These are phyloP conservation scores for Cataglyphis livida DNA, from an alignment of 2,888 invertebrate genomes.

Conservation along the genomic window DNA sequence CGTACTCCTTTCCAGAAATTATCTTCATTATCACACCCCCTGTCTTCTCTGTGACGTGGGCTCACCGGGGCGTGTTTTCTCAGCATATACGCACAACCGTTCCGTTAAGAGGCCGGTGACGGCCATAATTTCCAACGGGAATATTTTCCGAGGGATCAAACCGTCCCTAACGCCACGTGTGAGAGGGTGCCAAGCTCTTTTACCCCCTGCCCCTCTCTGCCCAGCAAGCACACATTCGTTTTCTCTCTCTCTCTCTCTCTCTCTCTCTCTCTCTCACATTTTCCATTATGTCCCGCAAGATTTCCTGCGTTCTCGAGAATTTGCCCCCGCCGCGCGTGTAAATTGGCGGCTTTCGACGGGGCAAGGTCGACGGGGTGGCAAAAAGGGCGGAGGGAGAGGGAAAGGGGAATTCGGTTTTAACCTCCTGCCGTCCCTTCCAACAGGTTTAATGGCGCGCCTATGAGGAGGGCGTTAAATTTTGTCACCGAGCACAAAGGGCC, in stretches of 20 bases:
- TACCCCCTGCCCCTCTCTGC: background rate
- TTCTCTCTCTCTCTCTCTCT: conserved; percentile 41
- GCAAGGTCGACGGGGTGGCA: conserved; percentile 53
- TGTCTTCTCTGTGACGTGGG: conserved; percentile 5
- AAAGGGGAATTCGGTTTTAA: conserved; percentile 43
- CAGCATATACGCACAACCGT: conserved; percentile 35
- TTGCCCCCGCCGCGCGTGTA: conserved; percentile 60
- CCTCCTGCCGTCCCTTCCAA: conserved; percentile 31
- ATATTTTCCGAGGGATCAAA: conserved; percentile 62
- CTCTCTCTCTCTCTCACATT: conserved; percentile 61
- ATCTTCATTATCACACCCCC: conserved; percentile 40
- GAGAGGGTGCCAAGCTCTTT: conserved; percentile 38
- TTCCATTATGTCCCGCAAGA: conserved; percentile 74
- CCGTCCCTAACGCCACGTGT: conserved; percentile 53
- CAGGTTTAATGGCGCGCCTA: conserved; percentile 74
- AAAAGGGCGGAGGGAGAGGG: background rate
- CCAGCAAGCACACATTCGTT: background rate
- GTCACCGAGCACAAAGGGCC: conserved; percentile 70
- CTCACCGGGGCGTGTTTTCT: conserved; percentile 32
- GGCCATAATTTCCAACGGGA: conserved; percentile 57
- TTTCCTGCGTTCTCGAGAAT: conserved; percentile 68
- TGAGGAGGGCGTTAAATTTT: conserved; percentile 72
- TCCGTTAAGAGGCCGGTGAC: conserved; percentile 33
- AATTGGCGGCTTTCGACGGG: conserved; percentile 75
- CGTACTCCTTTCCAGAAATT: conserved; percentile 36